These are phyloP conservation scores for Macroglossus sobrinus DNA, from an alignment of 2,113 vertebrate genomes.

Conservation along the genomic window DNA sequence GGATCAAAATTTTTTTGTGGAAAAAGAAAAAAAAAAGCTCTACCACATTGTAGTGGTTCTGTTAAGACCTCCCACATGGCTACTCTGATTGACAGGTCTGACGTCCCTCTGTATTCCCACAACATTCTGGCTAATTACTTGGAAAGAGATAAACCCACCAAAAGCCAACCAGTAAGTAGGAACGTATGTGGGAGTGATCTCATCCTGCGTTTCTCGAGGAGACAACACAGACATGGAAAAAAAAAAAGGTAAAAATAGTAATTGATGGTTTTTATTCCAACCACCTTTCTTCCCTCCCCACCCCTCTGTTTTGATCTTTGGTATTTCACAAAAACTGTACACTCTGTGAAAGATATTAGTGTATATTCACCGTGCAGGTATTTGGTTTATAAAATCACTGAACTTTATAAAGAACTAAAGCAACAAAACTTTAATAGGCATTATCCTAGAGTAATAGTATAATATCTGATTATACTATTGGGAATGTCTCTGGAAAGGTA, in stretches of 20 bases:
- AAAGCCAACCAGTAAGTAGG: constrained; percentile 45
- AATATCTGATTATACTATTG: not conserved
- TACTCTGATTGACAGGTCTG: constrained; percentile 36
- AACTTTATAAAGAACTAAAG: not conserved
- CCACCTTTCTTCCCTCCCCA: not conserved
- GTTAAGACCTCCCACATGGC: constrained; percentile 54
- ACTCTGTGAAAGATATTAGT: not conserved
- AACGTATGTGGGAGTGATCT: constrained; percentile 59
- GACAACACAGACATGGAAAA: constrained; percentile 30
- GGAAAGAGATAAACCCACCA: constrained; percentile 54
- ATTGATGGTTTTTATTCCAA: constrained; percentile 41
- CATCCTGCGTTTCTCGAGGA: constrained; percentile 45
- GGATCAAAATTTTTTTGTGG: not conserved
- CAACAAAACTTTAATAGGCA: not conserved
- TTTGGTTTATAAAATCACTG: not conserved
- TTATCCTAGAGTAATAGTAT: not conserved
- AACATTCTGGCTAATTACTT: constrained; percentile 58
- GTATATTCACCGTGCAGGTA: not conserved
- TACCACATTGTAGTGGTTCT: not conserved
- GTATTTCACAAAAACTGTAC: not conserved
- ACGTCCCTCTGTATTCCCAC: constrained; percentile 41
- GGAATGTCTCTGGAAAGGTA: not conserved
- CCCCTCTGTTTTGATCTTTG: not conserved
- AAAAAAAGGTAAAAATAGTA: not conserved
- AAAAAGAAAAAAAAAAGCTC: not conserved